A percentile compares a stretch with the other conserved stretches of the same genome.
phyloP scores from a whole-genome alignment of 2,888 invertebrate species.

The Hybos culiciformis region DNA sequence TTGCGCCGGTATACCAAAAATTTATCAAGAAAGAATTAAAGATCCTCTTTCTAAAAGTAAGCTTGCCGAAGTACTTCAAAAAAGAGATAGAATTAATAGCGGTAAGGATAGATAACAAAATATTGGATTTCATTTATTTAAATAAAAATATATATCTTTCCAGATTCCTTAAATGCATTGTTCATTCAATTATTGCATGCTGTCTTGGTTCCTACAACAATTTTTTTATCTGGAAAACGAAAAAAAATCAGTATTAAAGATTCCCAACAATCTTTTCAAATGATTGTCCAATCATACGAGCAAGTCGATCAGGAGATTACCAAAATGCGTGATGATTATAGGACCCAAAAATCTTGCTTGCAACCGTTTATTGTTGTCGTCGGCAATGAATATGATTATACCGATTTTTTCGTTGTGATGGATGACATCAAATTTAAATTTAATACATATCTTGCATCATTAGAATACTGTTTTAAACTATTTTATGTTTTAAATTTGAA shows the following conservation, averaged over 20 bases:
- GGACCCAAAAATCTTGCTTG: background rate
- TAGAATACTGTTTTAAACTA: slow-evolving; percentile 1
- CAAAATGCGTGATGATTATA: background rate
- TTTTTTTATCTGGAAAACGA: background rate
- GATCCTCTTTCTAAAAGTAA: background rate
- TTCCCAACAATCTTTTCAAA: background rate
- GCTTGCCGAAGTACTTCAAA: background rate
- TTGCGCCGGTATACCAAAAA: background rate
- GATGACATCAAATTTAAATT: background rate
- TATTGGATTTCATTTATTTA: too few species aligned
- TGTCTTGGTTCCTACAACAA: background rate
- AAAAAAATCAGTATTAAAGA: slow-evolving; percentile 1
- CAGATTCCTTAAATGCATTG: background rate
- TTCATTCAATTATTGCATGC: background rate
- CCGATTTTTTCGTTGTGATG: background rate
- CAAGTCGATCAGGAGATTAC: background rate
- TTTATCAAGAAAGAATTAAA: background rate
- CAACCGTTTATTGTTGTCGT: background rate
- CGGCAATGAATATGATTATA: background rate
- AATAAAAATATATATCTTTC: background rate
- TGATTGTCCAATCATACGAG: background rate
- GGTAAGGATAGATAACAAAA: too few species aligned
- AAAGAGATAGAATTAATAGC: background rate
- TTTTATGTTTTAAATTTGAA: background rate
- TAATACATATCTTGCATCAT: slow-evolving; percentile 1